Base-by-base conservation (phyloP, 2,888 invertebrate species). In the Drosophila borborema region DNA sequence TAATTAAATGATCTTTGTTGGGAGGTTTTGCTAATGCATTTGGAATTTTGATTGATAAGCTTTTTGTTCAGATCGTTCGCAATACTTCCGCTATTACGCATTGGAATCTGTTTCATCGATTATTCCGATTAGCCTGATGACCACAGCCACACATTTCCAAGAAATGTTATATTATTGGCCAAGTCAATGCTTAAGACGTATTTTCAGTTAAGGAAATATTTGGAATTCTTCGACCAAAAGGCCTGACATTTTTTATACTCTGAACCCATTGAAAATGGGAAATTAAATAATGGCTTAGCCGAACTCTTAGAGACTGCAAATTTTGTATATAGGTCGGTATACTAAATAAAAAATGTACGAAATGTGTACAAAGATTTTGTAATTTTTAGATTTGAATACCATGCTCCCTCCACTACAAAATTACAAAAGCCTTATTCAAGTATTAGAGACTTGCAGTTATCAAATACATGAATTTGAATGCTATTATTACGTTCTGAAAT, bases 41-140 rank as follows among this genome's bases (percentile, higher is more conserved):
- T 34, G 69, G 60, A 62, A 68, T 73, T 51, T 49, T 51, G 23
- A 6, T 38, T 23, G 77, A 77, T 77, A 64, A 64, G 61, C 14
- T 1, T 16, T 23, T 16, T 46, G 16, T 51, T 53, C 9, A 23
- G 12, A 54, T 34, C 48, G 45, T 49, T 10, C 49, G 46, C 23
- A 53, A 49, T 18, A 65, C 63, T 81, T 89, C 86, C 77, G 74
- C 55, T 56, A 72, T 51, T 73, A 71, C 74, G 71, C 66, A 71
- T 60, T 75, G 60, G 46, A 38, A 58, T 59, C 61, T 49, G 14
- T 46, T 51, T 38, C 70, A 74, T 76, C 73, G 43, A 6, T 68
- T 62, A 76, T 83, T 72, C 63, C 77, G 48, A 41, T 64, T 58
- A 60, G 54, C 63, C 68, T 3, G 10, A 48, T 80, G 85, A 78